phyloP scores from a whole-genome alignment of 2,113 vertebrate genomes.

The Coptodon bakossiorum region DNA sequence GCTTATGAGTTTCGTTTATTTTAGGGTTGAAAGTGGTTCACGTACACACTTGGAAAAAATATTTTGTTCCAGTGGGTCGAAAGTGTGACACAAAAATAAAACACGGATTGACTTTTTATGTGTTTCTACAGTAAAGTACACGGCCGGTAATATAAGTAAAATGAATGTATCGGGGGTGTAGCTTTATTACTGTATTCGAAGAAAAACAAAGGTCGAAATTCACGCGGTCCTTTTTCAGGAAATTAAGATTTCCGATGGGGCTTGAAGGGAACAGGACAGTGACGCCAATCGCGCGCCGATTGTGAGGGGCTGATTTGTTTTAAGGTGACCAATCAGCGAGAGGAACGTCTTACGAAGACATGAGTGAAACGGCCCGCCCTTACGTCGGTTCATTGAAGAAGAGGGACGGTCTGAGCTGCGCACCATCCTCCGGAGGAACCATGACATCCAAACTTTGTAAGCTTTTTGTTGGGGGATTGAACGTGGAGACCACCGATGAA shows the following conservation, averaged over 20 bases:
- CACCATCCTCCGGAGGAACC: constrained; percentile 37
- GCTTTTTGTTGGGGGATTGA: constrained; percentile 94
- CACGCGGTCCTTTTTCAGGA: background rate
- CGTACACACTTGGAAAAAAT: background rate
- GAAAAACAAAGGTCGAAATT: background rate
- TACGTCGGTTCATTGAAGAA: constrained; percentile 58
- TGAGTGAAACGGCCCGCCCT: constrained; percentile 20
- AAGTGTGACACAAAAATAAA: background rate
- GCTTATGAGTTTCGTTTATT: background rate
- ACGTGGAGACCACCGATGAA: constrained; percentile 89
- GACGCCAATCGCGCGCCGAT: background rate
- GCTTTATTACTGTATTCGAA: background rate
- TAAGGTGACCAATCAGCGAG: constrained; percentile 41
- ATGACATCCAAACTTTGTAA: constrained; percentile 91
- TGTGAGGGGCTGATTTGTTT: constrained; percentile 9
- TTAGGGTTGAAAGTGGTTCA: background rate
- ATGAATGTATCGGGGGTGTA: background rate
- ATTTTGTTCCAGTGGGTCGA: background rate
- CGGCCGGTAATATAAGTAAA: background rate
- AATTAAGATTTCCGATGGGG: background rate
- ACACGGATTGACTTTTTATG: background rate
- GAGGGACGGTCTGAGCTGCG: constrained; percentile 26
- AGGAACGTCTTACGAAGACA: constrained; percentile 15
- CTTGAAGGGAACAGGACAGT: background rate
- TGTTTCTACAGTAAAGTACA: background rate